phyloP scores from a whole-genome alignment of 1,140 invertebrate species.

The Brachionus rubens region DNA sequence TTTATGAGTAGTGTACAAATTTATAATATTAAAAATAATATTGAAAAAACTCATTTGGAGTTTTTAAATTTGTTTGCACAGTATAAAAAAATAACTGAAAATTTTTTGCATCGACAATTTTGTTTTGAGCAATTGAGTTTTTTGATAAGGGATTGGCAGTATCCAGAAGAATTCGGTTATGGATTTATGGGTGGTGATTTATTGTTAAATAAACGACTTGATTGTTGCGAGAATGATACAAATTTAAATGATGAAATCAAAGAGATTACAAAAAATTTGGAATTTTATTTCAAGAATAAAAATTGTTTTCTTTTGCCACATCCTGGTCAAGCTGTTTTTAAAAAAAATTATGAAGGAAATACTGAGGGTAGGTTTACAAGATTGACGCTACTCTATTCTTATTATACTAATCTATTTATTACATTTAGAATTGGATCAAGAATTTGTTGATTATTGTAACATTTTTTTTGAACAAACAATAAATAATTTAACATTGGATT shows the following conservation, averaged over 20 bases:
- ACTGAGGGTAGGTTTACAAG: not conserved
- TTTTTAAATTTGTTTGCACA: slow-evolving; percentile 32
- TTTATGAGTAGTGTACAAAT: slow-evolving; percentile 13
- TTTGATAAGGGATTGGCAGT: slow-evolving; percentile 95
- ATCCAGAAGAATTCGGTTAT: slow-evolving; percentile 90
- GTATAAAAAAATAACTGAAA: slow-evolving; percentile 34
- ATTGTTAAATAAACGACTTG: slow-evolving; percentile 78
- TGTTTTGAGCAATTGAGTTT: slow-evolving; percentile 77
- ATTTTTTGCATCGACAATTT: slow-evolving; percentile 20
- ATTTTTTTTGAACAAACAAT: slow-evolving; percentile 12
- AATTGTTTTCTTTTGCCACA: slow-evolving; percentile 96
- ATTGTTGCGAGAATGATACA: slow-evolving; percentile 63
- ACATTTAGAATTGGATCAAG: not conserved
- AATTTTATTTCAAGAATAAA: slow-evolving; percentile 66
- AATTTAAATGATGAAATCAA: not conserved
- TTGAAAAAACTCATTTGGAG: slow-evolving; percentile 20
- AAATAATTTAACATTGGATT: not conserved
- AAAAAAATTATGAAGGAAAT: not conserved
- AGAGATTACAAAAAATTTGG: slow-evolving; percentile 89
- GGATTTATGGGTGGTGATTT: slow-evolving; percentile 80
- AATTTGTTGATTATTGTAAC: not conserved
- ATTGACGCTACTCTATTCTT: too few species aligned
- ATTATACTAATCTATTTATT: too few species aligned
- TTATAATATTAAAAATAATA: slow-evolving; percentile 31
- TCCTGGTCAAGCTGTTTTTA: slow-evolving; percentile 67